phyloP scores from a whole-genome alignment of 2,113 vertebrate genomes.

The Nothocercus nigrocapillus region DNA sequence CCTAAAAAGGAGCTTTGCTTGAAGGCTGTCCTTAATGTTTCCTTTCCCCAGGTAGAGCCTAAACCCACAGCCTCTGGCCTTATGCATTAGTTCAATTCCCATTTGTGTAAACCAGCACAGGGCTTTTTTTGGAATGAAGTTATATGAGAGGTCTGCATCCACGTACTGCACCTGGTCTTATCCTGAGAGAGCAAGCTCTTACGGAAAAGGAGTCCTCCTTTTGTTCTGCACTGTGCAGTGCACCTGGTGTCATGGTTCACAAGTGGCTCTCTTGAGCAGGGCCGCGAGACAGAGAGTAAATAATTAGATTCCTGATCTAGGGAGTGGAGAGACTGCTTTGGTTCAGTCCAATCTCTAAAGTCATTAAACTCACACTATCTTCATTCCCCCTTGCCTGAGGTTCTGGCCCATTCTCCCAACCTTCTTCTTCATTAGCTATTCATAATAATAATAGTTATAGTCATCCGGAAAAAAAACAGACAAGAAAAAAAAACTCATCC shows the following conservation, averaged over 20 bases:
- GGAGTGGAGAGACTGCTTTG: background rate
- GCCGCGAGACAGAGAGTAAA: background rate
- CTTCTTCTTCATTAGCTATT: background rate
- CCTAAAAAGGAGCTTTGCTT: background rate
- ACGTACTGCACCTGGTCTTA: background rate
- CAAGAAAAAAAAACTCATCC: background rate
- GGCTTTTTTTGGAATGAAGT: background rate
- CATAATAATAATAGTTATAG: background rate
- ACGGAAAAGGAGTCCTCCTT: background rate
- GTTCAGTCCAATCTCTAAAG: background rate
- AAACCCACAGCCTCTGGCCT: background rate
- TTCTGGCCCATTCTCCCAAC: background rate
- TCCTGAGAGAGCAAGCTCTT: background rate
- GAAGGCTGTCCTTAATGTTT: background rate
- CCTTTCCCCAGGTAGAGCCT: background rate
- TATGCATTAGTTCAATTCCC: background rate
- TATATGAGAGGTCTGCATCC: background rate
- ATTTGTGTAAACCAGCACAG: background rate
- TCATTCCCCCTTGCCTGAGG: background rate
- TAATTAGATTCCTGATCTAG: conserved; percentile 20
- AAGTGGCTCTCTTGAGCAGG: background rate
- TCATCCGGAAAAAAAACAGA: background rate
- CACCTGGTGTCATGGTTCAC: background rate
- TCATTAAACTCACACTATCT: background rate
- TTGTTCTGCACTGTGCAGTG: background rate